A percentile compares a stretch with the other conserved stretches of the same genome.
phyloP scores from a whole-genome alignment of 2,888 invertebrate species.

The Tachina lurida region DNA sequence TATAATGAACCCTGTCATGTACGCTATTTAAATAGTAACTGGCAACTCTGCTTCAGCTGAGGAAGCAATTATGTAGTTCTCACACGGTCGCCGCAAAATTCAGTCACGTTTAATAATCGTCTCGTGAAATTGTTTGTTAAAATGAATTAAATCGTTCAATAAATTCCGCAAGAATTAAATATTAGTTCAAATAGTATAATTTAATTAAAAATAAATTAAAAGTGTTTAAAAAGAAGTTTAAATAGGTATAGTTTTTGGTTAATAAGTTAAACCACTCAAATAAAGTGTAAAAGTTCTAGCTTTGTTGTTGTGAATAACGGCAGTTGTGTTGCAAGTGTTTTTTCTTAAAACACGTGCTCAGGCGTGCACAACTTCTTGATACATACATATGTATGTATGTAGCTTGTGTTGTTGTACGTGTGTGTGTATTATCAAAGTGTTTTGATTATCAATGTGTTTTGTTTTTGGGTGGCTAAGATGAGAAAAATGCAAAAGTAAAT shows the following conservation, averaged over 20 bases:
- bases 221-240: background rate
- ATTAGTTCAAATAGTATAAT: background rate
- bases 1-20: background rate
- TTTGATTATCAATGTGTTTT: background rate
- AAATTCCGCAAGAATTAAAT: background rate
- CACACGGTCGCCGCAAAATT: background rate
- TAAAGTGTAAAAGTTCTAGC: too few relatives aligned
- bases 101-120: background rate
- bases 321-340: too few relatives aligned
- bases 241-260: background rate
- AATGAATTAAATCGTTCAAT: background rate
- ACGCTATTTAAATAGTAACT: background rate
- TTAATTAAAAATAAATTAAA: background rate
- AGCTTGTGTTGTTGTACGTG: background rate
- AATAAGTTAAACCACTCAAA: too few relatives aligned
- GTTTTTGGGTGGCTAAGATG: background rate
- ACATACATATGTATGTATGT: too few relatives aligned
- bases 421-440: background rate
- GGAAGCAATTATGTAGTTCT: background rate
- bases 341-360: too few relatives aligned
- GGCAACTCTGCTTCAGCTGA: background rate
- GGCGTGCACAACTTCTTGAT: too few relatives aligned
- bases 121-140: background rate
- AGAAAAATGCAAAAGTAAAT: background rate
- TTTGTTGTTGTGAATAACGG: too few relatives aligned